These are phyloP conservation scores for Scelioninae gen. 1 DNA, from an alignment of 2,888 invertebrate species.

Conservation along the genomic window DNA sequence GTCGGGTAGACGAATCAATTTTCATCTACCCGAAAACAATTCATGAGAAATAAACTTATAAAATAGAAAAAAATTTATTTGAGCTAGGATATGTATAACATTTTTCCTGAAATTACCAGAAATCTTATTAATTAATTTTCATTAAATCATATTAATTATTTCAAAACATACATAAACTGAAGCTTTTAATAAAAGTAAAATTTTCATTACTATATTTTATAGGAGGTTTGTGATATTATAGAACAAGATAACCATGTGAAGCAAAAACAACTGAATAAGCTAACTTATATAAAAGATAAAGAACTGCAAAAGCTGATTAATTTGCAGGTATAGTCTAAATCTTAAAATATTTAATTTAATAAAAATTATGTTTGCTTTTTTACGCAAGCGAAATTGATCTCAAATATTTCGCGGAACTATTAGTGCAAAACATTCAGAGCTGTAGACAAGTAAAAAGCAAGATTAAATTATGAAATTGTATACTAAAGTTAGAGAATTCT, in stretches of 20 bases:
- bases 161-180: conserved; percentile 55
- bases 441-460: conserved; percentile 37
- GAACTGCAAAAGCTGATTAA: conserved; percentile 87
- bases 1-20: no score
- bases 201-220: conserved; percentile 72
- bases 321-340: conserved; percentile 85
- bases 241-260: conserved; percentile 88
- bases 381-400: conserved; percentile 9
- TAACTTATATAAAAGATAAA: conserved; percentile 86
- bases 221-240: conserved; percentile 87
- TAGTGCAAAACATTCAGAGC: not conserved
- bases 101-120: no score
- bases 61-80: no score
- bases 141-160: no score
- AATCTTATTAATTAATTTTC: no score
- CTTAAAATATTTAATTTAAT: conserved; percentile 14
- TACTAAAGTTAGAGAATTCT: conserved; percentile 68
- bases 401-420: conserved; percentile 26
- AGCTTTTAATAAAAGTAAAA: conserved; percentile 33
- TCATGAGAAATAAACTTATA: not conserved
- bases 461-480: conserved; percentile 69
- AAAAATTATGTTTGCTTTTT: conserved; percentile 17
- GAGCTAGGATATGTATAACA: no score
- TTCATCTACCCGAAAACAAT: no score
- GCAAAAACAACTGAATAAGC: conserved; percentile 87